A percentile compares a stretch with the other conserved stretches of the same genome.
Evolutionary conservation across 2,888 invertebrate genomes (phyloP).

Genomic region (Orchesella flavescens): DNA sequence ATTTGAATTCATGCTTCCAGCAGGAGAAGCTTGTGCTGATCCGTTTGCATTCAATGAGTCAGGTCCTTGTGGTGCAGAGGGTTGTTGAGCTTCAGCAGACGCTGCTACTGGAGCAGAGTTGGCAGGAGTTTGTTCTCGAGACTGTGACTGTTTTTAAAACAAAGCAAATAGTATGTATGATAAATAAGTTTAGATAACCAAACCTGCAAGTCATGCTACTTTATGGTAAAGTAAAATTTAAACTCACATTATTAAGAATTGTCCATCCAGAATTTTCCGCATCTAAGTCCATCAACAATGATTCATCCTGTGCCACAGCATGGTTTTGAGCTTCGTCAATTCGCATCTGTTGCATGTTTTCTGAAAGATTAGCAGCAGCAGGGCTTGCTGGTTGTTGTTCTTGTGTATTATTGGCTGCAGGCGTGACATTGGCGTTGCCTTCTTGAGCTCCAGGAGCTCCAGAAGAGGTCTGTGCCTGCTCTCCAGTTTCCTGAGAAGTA

Average conservation of each 20-base stretch:
- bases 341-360: conserved; percentile 51
- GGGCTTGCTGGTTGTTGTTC: conserved; percentile 37
- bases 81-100: conserved; percentile 16
- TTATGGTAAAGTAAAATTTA: no score
- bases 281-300: conserved; percentile 57
- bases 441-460: conserved; percentile 5
- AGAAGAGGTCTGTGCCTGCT: not conserved
- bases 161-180: not conserved
- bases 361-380: conserved; percentile 20
- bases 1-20: conserved; percentile 37
- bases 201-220: no score
- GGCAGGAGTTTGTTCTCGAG: conserved; percentile 42
- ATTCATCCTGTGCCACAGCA: conserved; percentile 38
- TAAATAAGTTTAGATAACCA: not conserved
- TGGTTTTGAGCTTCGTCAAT: conserved; percentile 29
- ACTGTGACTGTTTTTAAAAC: no score
- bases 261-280: conserved; percentile 68
- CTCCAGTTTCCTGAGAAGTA: conserved; percentile 9
- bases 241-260: conserved; percentile 63
- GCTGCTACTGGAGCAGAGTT: conserved; percentile 19
- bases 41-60: not conserved
- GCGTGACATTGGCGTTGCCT: not conserved
- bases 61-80: conserved; percentile 12
- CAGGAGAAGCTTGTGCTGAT: not conserved
- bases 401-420: conserved; percentile 8